A percentile compares a stretch with the other conserved stretches of the same genome.
These are phyloP conservation scores for Drosophila novamexicana DNA, from an alignment of 1,140 invertebrate genomes.

Conservation along the genomic window DNA sequence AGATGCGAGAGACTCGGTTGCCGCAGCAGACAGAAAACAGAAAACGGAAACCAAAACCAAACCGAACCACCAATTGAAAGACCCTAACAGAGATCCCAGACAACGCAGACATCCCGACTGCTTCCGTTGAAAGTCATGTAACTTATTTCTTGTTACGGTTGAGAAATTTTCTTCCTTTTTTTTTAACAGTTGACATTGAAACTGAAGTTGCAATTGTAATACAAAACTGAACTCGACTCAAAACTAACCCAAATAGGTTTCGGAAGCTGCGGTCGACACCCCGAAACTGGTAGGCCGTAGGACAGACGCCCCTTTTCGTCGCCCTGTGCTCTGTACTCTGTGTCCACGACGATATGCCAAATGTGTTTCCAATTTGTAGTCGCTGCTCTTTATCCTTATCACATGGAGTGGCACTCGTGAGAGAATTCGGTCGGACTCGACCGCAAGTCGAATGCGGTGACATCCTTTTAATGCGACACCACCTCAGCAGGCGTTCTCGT, in stretches of 20 bases:
- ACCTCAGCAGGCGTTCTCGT: constrained; percentile 68
- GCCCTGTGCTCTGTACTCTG: not conserved
- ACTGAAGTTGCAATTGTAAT: constrained; percentile 66
- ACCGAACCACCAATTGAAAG: constrained; percentile 17
- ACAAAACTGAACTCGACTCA: constrained; percentile 63
- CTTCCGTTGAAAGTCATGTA: constrained; percentile 79
- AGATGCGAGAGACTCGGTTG: constrained; percentile 28
- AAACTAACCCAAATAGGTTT: constrained; percentile 80
- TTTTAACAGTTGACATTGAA: constrained; percentile 73
- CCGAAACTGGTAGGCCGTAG: constrained; percentile 19
- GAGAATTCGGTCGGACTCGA: constrained; percentile 66
- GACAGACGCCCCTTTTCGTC: constrained; percentile 40
- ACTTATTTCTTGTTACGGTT: constrained; percentile 81
- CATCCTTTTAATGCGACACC: constrained; percentile 76
- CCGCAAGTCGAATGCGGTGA: constrained; percentile 72
- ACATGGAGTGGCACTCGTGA: constrained; percentile 79
- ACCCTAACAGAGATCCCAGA: constrained; percentile 10
- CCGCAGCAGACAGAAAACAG: not conserved
- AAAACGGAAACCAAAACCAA: constrained; percentile 13
- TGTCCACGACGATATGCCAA: constrained; percentile 62
- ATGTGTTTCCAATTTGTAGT: constrained; percentile 80
- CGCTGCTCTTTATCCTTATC: constrained; percentile 65
- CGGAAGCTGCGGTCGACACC: constrained; percentile 77
- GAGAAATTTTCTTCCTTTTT: constrained; percentile 60
- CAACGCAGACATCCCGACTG: constrained; percentile 25